Percentiles rank a stretch among this genome's conserved stretches.
These are phyloP conservation scores for Mythimna lalbum DNA, from an alignment of 2,888 invertebrate species.

Conservation along the genomic window DNA sequence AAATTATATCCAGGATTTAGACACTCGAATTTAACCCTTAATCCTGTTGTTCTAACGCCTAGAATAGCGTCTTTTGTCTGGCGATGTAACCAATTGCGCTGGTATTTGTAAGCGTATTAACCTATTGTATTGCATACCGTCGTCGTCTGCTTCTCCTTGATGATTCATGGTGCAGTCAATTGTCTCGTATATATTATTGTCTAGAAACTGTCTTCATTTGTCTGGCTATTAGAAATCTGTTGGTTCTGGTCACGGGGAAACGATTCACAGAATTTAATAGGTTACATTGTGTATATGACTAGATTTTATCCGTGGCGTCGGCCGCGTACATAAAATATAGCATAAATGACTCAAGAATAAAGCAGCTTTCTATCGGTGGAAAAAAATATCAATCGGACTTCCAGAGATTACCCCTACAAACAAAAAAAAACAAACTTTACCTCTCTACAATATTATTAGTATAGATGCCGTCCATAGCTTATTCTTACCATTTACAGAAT, in stretches of 20 bases:
- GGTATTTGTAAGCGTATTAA: constrained; percentile 68
- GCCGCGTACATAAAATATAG: too few species aligned
- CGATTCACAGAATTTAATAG: neutral
- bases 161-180: constrained; percentile 64
- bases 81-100: constrained; percentile 62
- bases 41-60: constrained; percentile 26
- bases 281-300: too few species aligned
- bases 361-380: too few species aligned
- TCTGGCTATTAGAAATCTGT: constrained; percentile 44
- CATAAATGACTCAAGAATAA: too few species aligned
- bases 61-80: constrained; percentile 50
- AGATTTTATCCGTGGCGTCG: too few species aligned
- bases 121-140: constrained; percentile 66
- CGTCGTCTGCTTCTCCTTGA: constrained; percentile 58
- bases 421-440: too few species aligned
- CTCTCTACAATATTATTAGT: too few species aligned
- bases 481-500: too few species aligned
- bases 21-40: constrained; percentile 56
- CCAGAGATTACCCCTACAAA: too few species aligned
- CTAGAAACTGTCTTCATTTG: constrained; percentile 42
- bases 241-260: constrained; percentile 6
- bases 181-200: constrained; percentile 58
- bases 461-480: too few species aligned
- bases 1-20: constrained; percentile 45
- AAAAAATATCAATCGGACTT: too few species aligned